Evolutionary conservation across 2,113 vertebrate species (phyloP), one percentile per base, ranked within the genome.

Genomic region (Chamaetylas fuelleborni): DNA sequence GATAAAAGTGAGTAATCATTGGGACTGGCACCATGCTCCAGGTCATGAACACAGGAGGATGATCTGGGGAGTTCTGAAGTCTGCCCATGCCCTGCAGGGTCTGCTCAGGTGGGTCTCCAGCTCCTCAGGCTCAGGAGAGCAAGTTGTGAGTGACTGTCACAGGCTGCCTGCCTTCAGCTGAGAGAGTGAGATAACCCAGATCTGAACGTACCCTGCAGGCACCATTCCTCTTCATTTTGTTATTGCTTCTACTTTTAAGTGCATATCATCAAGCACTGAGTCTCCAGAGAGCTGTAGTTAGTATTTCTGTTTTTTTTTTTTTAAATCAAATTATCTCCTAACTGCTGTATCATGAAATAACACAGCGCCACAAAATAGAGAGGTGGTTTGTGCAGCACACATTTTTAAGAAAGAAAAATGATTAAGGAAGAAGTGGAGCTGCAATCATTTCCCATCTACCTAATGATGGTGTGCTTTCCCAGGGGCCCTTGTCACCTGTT

Each of bases 231-330:
- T 90, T 92, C 79, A 38, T 93, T 90, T 88, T 88, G 67, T 62
- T 90, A 90, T 80, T 90, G 47, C 79, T 83, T 95, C 71, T 82
- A 89, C 62, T 91, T 95, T 82, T 47, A 95, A 95, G 51, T 62
- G 73, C 74, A 66, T 91, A 70, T 86, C 76, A 82, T 83, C 90
- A 91, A 85, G 85, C 42, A 88, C 64, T 2, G 3, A 69, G 66
- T 79, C 87, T 94, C 95, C 62, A 77, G 93, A 97, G 93, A 91
- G 67, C 71, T 81, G 66, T 69, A 96, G 84, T 94, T 96, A 73
- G 79, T 56, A 38, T 66, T 92, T 70, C 88, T 72, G 9, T 43
- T 73, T 91, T 94, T n/a, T n/a, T n/a, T 93, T 92, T 92, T 36
- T 79, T 65, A 76, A 92, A 93, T 91, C 78, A 91, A 91, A 86